phyloP scores from a whole-genome alignment of 2,797 vertebrate species.

The Cheirogaleus major region DNA sequence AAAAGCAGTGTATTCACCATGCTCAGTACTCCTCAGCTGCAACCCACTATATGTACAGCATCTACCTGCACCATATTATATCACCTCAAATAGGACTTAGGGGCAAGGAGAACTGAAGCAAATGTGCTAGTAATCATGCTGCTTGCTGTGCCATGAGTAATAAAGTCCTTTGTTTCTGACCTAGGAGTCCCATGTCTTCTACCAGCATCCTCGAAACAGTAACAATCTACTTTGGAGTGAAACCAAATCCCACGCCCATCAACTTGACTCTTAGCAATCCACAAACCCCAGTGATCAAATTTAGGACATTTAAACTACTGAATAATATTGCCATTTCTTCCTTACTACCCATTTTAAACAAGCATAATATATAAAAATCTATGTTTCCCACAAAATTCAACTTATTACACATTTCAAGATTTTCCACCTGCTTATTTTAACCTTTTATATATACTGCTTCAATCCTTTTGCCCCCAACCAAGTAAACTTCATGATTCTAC shows the following conservation, averaged over 20 bases:
- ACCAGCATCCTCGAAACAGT: background rate
- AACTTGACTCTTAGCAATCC: background rate
- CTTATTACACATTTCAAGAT: background rate
- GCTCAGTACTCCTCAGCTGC: background rate
- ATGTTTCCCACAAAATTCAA: background rate
- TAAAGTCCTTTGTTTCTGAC: background rate
- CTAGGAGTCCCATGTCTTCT: background rate
- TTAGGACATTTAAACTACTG: background rate
- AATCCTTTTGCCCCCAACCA: background rate
- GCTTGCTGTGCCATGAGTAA: background rate
- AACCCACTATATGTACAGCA: background rate
- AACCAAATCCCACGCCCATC: background rate
- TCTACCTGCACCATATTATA: too few species aligned
- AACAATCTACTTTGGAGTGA: background rate
- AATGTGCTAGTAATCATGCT: background rate
- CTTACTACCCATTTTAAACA: background rate
- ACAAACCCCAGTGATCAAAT: background rate
- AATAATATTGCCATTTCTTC: background rate
- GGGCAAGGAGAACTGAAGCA: background rate
- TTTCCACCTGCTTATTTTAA: background rate
- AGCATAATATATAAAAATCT: background rate
- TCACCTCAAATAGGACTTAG: background rate
- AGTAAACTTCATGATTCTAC: conserved; percentile 35
- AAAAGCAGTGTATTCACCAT: background rate
- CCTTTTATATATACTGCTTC: background rate